Evolutionary conservation across 2,888 invertebrate species (phyloP).

Genomic region (Schrankia costaestrigalis): DNA sequence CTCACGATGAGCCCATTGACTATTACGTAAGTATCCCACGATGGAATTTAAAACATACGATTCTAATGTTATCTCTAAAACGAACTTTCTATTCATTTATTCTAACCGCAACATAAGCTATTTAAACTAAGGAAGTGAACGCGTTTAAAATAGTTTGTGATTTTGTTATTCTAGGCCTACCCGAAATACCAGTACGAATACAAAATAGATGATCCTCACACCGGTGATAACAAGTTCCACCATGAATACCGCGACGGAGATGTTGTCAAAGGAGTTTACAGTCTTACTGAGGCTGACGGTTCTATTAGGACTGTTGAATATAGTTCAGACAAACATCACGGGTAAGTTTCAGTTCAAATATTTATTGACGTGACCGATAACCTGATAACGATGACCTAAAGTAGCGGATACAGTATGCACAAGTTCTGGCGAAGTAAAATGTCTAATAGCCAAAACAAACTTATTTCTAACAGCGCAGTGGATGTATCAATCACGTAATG

Average conservation of each 20-base stretch:
- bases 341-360: constrained; percentile 68
- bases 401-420: no score
- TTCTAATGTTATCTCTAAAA: constrained; percentile 42
- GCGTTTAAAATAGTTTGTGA: constrained; percentile 38
- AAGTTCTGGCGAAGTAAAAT: no score
- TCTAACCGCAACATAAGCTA: constrained; percentile 44
- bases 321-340: constrained; percentile 79
- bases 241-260: constrained; percentile 82
- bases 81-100: constrained; percentile 65
- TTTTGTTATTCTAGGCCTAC: constrained; percentile 63
- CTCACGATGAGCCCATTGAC: constrained; percentile 66
- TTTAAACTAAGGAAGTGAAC: constrained; percentile 36
- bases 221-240: constrained; percentile 83
- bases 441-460: no score
- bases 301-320: constrained; percentile 82
- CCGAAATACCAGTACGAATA: constrained; percentile 82
- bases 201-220: constrained; percentile 82
- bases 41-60: constrained; percentile 40
- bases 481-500: no score
- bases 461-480: no score
- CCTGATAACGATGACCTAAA: no score
- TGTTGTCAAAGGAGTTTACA: constrained; percentile 83
- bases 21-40: constrained; percentile 69
- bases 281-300: constrained; percentile 81
- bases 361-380: neutral